Percentiles rank a stretch among this genome's conserved stretches.
These are phyloP conservation scores for Collichthys lucidus DNA, from an alignment of 2,113 vertebrate genomes.

Conservation along the genomic window DNA sequence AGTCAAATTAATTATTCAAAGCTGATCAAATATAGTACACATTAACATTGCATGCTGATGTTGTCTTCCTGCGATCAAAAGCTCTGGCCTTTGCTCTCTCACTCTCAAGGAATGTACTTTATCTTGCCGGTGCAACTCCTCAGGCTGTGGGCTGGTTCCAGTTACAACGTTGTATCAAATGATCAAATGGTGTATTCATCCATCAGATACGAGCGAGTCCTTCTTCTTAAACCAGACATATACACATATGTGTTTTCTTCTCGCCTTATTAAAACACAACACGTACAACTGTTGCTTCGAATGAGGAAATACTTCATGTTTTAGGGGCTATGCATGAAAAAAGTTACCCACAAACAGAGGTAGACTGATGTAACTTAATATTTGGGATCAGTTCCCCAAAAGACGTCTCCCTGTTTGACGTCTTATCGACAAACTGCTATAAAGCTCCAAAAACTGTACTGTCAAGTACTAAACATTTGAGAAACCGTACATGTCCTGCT, in stretches of 20 bases:
- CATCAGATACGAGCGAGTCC: not conserved
- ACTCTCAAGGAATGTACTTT: constrained; percentile 32
- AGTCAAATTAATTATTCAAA: constrained; percentile 52
- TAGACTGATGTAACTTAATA: not conserved
- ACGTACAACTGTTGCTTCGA: not conserved
- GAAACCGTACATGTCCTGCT: no score
- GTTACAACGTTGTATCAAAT: constrained; percentile 78
- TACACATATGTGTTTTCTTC: not conserved
- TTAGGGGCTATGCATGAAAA: not conserved
- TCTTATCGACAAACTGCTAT: not conserved
- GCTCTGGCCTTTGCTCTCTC: constrained; percentile 43
- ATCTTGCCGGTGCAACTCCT: constrained; percentile 30
- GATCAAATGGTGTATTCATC: constrained; percentile 35
- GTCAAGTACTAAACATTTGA: not conserved
- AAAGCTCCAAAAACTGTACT: no score
- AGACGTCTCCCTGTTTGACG: not conserved
- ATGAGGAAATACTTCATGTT: not conserved
- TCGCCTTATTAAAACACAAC: not conserved
- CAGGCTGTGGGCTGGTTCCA: constrained; percentile 63
- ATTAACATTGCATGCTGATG: constrained; percentile 59
- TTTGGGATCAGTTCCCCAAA: not conserved
- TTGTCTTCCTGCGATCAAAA: constrained; percentile 50
- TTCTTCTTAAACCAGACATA: not conserved
- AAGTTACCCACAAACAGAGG: not conserved
- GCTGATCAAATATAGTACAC: constrained; percentile 43